Base-by-base conservation (phyloP, 1,140 invertebrate genomes). In the Rhagoletis zephyria region DNA sequence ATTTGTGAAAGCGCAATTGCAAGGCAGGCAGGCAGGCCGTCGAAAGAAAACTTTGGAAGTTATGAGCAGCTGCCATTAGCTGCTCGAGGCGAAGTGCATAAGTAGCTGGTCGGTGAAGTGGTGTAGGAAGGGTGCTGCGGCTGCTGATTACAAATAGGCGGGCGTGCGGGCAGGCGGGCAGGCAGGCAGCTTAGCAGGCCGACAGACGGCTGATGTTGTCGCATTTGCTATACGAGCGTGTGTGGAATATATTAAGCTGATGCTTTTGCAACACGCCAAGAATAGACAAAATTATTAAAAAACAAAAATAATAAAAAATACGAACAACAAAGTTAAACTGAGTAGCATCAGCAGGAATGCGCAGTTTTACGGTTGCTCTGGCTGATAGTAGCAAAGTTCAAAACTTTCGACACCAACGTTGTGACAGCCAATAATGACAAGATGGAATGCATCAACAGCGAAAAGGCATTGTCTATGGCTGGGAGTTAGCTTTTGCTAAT, bases 11-110 rank as follows among this genome's bases (percentile, higher is more conserved):
- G 16, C 7, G 12, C 40, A 70, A 40, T 70, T 70, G 67, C 9
- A 70, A 63, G 51, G 51, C 63, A 4, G 63, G 10, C 65, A 65
- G n/a, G 64, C 64, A 10, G 3, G 2, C 10, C 9, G 63, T 4
- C 63, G 10, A 6, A 67, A 30, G 64, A 56, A 81, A 81, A 56
- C 42, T 81, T 81, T 5, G 30, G 30, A n/a, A 81, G 74, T 81
- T 56, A 81, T 81, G 51, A 81, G 51, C 74, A 81, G 74, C 74
- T 81, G 74, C 74, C 48, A 81, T 81, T 51, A 81, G 74, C 45
- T 56, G 48, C 48, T 30, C 16, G 51, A 81, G 16, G 74, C 45
- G 74, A 19, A 14, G 12, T 63, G 16, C 67, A 45, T 48, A 70
- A 70, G 67, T 70, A 48, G 67, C 67, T 48, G 14, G 4, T 4